Base-by-base conservation (phyloP, 2,113 vertebrate genomes). In the Grallaria varia region DNA sequence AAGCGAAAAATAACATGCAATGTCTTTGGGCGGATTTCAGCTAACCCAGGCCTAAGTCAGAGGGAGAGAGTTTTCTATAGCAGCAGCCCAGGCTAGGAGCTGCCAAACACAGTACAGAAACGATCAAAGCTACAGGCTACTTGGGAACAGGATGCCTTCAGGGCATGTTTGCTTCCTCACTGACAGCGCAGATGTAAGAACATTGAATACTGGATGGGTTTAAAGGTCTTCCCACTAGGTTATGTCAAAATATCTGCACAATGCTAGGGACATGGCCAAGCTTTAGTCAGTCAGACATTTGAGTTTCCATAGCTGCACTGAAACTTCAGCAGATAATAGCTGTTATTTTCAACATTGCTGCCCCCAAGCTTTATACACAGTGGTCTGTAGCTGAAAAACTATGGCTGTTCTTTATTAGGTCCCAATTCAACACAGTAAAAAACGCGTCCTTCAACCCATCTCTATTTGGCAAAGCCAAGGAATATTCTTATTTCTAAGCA, bases 371-470 rank as follows among this genome's bases (percentile, higher is more conserved):
- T 97, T 96, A 94, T 68, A 81, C 35, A 73, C 44, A 88, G 92
- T 33, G 93, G 93, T 90, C 91, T 96, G 82, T 56, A 94, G 72
- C 87, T 96, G 76, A 88, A 92, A 95, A 96, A 84, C 83, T 86
- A 74, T 2, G 44, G 64, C 95, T 95, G 93, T 84, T 97, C 72
- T 90, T 87, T 63, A 92, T 96, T 96, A 93, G 88, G 56, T 35
- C 58, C 67, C 89, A 85, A 63, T 94, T 95, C 92, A 96, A 90
- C 79, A 90, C 72, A 94, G 87, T 78, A 92, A 94, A 59, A 87
- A 88, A 87, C 2, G 8, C 0, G 0, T 90, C 79, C 75, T 92
- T 92, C 85, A 86, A 95, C 72, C 35, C 90, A 81, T 93, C 87
- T 93, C 68, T 63, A 4, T 37, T 92, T 94, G 85, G 92, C 85